Evolutionary conservation across 2,113 vertebrate species (phyloP).

Genomic region (Trochalopteron elliotii): DNA sequence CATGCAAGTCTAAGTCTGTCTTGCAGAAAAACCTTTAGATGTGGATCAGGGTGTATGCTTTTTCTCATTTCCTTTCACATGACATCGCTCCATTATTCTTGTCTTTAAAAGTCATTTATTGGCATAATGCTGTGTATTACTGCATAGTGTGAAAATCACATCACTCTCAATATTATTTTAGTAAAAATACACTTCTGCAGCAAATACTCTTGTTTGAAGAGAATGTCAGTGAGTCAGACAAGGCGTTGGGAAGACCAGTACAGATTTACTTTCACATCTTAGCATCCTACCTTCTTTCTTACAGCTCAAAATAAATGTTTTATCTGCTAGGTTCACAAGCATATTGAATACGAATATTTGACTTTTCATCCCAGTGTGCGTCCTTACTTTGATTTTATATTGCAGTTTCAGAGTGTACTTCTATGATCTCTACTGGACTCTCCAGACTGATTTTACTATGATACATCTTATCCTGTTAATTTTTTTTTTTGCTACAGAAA

Average conservation of each 20-base stretch:
- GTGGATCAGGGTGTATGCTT: background rate
- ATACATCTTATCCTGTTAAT: background rate
- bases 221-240: background rate
- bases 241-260: background rate
- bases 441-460: background rate
- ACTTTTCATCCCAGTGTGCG: background rate
- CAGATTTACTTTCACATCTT: background rate
- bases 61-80: conserved; percentile 50
- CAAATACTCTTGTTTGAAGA: background rate
- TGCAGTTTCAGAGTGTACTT: background rate
- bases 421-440: background rate
- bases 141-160: background rate
- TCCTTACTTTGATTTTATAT: background rate
- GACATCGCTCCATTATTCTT: conserved; percentile 22
- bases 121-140: background rate
- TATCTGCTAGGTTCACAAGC: background rate
- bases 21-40: conserved; percentile 1
- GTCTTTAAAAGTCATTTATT: background rate
- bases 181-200: background rate
- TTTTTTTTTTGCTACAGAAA: background rate
- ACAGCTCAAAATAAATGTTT: background rate
- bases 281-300: background rate
- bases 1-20: background rate
- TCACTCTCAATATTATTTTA: background rate
- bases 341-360: background rate